Conservation (phyloP, 2,888 invertebrate species). For the Erebia palarica region DNA sequence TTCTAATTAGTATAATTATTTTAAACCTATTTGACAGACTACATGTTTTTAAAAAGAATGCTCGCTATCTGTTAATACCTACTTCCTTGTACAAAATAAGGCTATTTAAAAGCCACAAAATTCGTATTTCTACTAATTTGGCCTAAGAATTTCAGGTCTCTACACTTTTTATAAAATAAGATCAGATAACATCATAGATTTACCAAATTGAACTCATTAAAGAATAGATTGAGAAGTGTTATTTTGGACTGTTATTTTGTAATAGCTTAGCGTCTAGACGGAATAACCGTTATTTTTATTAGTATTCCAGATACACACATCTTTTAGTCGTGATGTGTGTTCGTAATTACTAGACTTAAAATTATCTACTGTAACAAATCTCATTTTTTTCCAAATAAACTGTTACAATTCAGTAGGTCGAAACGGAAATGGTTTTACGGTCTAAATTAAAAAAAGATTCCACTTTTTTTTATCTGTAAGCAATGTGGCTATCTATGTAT, state of each 20-base stretch:
- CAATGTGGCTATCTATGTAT: no score
- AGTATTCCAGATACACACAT: slow-evolving; percentile 16
- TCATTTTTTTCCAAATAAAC: no score
- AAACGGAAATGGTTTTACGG: no score
- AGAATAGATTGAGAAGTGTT: slow-evolving; percentile 7
- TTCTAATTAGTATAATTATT: background rate
- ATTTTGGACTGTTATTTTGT: slow-evolving; percentile 18
- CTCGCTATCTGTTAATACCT: background rate
- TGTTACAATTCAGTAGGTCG: no score
- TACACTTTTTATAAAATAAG: background rate
- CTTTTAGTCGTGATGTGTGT: background rate
- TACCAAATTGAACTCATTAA: slow-evolving; percentile 13
- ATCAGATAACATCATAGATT: background rate
- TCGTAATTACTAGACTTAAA: background rate
- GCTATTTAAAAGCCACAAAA: background rate
- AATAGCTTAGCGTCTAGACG: slow-evolving; percentile 18
- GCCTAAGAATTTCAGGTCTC: background rate
- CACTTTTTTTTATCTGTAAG: no score
- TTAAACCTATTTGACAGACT: background rate
- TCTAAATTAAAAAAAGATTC: no score
- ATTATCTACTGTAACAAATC: background rate
- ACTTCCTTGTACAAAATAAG: background rate
- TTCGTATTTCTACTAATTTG: background rate
- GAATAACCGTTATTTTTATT: slow-evolving; percentile 21
- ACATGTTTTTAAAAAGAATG: background rate